Evolutionary conservation across 1,140 invertebrate genomes (phyloP), one percentile per base, ranked within the genome.

Genomic region (Drosophila orena): DNA sequence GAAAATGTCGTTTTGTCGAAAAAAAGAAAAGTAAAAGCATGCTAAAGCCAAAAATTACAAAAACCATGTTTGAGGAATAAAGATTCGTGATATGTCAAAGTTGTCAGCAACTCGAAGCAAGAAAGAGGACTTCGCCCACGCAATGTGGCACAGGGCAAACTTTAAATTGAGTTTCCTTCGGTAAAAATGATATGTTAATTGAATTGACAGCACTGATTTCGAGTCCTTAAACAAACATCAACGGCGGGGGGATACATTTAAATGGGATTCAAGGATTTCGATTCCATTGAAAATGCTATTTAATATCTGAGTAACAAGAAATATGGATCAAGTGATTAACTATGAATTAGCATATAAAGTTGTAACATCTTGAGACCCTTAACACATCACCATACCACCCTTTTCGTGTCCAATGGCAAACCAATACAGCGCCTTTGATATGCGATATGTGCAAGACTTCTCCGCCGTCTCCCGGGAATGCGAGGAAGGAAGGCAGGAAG

Each of bases 371-470:
- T 50, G 15, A 17, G 1, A 17, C n/a, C 15, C n/a, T 12, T 0
- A 7, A 5, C 11, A 6, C 15, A 49, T 15, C 3, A 10, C 15
- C 7, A 17, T 10, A 3, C 30, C 35, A 35, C 47, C 47, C 47
- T 50, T 50, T 2, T 7, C 14, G 7, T 59, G 37, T 24, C 4
- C 37, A 43, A 46, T 57, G 55, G 12, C 40, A 43, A 55, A 22
- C n/a, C 38, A 40, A 34, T 58, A 43, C 55, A 56, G 30, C 24
- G 15, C 2, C 20, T 35, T 10, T 42, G 17, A 57, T 61, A 61
- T 61, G 37, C 24, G 38, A 35, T 58, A 58, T 53, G 50, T 37
- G 34, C 34, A 35, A 37, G 53, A 35, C 54, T 43, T 58, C 3
- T 4, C 24, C 53, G 1, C 24, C 35, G 24, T 22, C 37, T 22